A percentile compares a stretch with the other conserved stretches of the same genome.
Evolutionary conservation across 1,140 invertebrate species (phyloP).

Genomic region (Leptopilina boulardi): DNA sequence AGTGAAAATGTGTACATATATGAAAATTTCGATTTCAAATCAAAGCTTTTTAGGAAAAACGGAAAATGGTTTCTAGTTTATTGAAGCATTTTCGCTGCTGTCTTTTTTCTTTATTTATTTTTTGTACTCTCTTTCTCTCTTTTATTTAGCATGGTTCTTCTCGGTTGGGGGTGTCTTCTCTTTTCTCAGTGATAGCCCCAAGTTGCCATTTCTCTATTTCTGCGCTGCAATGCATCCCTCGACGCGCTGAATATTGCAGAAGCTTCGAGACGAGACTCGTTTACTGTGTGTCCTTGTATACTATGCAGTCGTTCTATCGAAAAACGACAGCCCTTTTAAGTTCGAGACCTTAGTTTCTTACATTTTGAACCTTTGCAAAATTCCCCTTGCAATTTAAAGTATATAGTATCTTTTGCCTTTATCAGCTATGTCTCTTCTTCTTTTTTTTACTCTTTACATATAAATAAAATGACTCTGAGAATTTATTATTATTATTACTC

Average conservation of each 20-base stretch:
- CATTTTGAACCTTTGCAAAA: neutral
- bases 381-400: neutral
- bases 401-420: neutral
- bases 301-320: slow-evolving; percentile 29
- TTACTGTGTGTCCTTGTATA: neutral
- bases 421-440: neutral
- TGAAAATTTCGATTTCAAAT: neutral
- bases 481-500: too few species aligned
- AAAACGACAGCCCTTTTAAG: slow-evolving; percentile 29
- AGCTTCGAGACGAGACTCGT: slow-evolving; percentile 14
- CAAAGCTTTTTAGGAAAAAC: neutral
- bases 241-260: slow-evolving; percentile 28
- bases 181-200: slow-evolving; percentile 27
- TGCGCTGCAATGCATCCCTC: slow-evolving; percentile 29
- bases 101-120: neutral
- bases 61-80: neutral
- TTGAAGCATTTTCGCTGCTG: neutral
- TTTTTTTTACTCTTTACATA: too few species aligned
- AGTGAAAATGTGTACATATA: too few species aligned
- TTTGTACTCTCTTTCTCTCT: neutral
- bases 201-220: slow-evolving; percentile 15
- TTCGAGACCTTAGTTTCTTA: slow-evolving; percentile 23
- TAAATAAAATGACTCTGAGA: too few species aligned
- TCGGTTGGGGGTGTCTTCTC: neutral
- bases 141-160: neutral